These are phyloP conservation scores for Orgyia antiqua DNA, from an alignment of 2,888 invertebrate genomes.

Conservation along the genomic window DNA sequence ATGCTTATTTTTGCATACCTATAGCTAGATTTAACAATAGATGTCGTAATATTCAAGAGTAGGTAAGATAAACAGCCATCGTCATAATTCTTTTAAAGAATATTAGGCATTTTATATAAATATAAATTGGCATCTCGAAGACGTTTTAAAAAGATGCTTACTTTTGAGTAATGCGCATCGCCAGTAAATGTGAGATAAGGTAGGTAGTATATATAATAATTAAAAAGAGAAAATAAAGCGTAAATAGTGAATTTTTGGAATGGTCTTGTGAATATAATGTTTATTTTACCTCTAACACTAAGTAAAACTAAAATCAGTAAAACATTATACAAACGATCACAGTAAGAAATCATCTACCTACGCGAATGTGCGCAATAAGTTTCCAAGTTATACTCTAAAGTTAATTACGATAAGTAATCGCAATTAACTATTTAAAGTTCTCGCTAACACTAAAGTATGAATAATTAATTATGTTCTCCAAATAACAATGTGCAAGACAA, in stretches of 20 bases:
- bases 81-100: conserved; percentile 5
- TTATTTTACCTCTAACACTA: conserved; percentile 25
- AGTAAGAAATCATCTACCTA: conserved; percentile 71
- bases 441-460: conserved; percentile 24
- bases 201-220: too few species aligned
- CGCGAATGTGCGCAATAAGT: conserved; percentile 72
- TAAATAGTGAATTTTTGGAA: too few species aligned
- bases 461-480: conserved; percentile 21
- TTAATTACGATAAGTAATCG: conserved; percentile 31
- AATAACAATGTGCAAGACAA: too few species aligned
- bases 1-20: background rate
- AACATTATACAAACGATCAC: conserved; percentile 64
- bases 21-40: conserved; percentile 1
- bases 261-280: conserved; percentile 12
- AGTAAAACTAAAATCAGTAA: conserved; percentile 28
- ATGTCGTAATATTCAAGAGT: background rate
- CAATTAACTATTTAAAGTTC: conserved; percentile 26
- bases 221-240: too few species aligned
- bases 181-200: too few species aligned
- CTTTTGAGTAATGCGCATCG: too few species aligned
- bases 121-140: conserved; percentile 11
- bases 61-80: conserved; percentile 6
- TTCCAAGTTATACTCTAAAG: conserved; percentile 42
- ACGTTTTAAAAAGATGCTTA: conserved; percentile 2
- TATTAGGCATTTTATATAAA: conserved; percentile 1